A percentile compares a stretch with the other conserved stretches of the same genome.
Conservation (phyloP, 2,797 vertebrate species). For the Gymnoscopelus microlampas region DNA sequence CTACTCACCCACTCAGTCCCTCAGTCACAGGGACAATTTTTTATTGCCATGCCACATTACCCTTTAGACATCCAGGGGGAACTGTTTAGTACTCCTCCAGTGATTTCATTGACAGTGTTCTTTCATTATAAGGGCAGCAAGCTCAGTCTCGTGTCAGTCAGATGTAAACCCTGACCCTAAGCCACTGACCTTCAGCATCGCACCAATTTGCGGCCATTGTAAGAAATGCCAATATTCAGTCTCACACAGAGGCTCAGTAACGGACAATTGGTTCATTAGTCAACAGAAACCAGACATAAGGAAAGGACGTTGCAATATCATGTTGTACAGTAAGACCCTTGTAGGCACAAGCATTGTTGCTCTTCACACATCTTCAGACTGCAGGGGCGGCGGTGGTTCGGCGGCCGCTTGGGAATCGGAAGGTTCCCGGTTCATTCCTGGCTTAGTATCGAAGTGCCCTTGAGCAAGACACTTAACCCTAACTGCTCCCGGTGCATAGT, state of each 20-base stretch:
- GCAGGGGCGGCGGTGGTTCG: no score
- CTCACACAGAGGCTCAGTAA: constrained; percentile 40
- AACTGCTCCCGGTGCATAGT: no score
- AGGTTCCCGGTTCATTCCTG: no score
- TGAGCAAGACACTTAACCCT: no score
- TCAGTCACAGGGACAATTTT: constrained; percentile 39
- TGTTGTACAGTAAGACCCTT: background rate
- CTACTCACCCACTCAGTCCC: constrained; percentile 8
- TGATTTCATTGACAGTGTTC: constrained; percentile 52
- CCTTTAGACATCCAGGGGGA: constrained; percentile 47
- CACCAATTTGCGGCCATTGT: constrained; percentile 23
- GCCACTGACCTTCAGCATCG: constrained; percentile 59
- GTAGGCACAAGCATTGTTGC: background rate
- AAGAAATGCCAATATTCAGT: constrained; percentile 33
- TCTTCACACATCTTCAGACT: background rate
- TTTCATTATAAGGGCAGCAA: constrained; percentile 58
- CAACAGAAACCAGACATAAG: constrained; percentile 16
- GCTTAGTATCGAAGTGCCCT: no score
- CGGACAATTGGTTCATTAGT: constrained; percentile 19
- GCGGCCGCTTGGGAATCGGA: no score
- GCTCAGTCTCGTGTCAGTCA: constrained; percentile 37
- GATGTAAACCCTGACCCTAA: constrained; percentile 55
- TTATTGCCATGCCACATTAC: constrained; percentile 51
- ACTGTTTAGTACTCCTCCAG: constrained; percentile 54
- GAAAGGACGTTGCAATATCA: background rate